These are phyloP conservation scores for Triops cancriformis DNA, from an alignment of 1,140 invertebrate species.

Conservation along the genomic window DNA sequence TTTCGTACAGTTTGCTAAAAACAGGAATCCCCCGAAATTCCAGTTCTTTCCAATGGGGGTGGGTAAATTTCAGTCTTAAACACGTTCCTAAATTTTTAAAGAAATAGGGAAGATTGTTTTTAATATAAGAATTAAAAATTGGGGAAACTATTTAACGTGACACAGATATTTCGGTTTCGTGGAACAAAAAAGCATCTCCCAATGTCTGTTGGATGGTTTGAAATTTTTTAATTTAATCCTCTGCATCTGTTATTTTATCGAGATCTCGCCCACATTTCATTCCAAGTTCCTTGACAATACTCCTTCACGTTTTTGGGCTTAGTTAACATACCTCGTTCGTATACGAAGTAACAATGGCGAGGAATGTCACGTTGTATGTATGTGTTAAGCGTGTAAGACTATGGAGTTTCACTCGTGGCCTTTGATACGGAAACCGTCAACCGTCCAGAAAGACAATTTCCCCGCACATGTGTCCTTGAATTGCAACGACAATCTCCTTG, in stretches of 20 bases:
- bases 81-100: no score
- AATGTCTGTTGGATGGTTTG: background rate
- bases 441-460: background rate
- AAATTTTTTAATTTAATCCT: background rate
- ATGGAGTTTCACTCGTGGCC: background rate
- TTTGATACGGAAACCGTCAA: background rate
- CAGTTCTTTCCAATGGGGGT: no score
- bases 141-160: no score
- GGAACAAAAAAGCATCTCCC: background rate
- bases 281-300: slow-evolving; percentile 3
- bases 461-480: background rate
- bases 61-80: no score
- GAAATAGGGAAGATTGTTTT: no score
- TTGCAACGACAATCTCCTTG: background rate
- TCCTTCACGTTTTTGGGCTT: background rate
- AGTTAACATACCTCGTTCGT: slow-evolving; percentile 9
- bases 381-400: background rate
- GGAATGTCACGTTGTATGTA: background rate
- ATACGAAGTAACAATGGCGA: slow-evolving; percentile 4
- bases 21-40: no score
- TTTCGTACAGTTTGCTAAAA: no score
- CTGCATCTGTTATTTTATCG: background rate
- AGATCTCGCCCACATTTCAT: background rate
- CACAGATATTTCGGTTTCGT: background rate
- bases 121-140: no score